These are phyloP conservation scores for Pelodiscus sinensis DNA, from an alignment of 2,113 vertebrate species.

Conservation along the genomic window DNA sequence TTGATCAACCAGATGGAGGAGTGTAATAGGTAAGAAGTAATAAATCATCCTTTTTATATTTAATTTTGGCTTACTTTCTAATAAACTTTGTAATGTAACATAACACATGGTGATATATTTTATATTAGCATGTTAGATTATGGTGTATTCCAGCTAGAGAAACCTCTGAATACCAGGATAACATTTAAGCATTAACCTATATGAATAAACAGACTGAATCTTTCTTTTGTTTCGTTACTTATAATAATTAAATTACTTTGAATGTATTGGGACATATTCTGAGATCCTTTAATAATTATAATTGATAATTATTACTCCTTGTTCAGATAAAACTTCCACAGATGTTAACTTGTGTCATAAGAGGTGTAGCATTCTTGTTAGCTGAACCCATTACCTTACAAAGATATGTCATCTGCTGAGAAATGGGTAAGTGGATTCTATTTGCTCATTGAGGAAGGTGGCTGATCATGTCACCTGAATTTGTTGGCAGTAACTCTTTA, in stretches of 20 bases:
- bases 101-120: neutral
- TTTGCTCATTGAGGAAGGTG: neutral
- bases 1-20: neutral
- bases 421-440: neutral
- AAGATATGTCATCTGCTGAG: neutral
- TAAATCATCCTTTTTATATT: neutral
- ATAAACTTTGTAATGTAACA: neutral
- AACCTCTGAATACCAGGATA: neutral
- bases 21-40: neutral
- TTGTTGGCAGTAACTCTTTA: neutral
- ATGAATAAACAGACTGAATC: neutral
- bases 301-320: too few species aligned
- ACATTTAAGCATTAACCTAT: conserved; percentile 12
- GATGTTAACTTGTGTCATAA: neutral
- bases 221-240: neutral
- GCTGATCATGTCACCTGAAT: accelerated
- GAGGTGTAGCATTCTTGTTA: too few species aligned
- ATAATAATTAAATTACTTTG: neutral
- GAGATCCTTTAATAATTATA: too few species aligned
- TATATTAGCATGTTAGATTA: neutral
- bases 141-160: neutral
- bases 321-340: neutral
- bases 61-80: neutral
- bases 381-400: too few species aligned
- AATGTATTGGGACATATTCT: too few species aligned